phyloP scores from a whole-genome alignment of 2,888 invertebrate species.

The Ormyrus nitidulus region DNA sequence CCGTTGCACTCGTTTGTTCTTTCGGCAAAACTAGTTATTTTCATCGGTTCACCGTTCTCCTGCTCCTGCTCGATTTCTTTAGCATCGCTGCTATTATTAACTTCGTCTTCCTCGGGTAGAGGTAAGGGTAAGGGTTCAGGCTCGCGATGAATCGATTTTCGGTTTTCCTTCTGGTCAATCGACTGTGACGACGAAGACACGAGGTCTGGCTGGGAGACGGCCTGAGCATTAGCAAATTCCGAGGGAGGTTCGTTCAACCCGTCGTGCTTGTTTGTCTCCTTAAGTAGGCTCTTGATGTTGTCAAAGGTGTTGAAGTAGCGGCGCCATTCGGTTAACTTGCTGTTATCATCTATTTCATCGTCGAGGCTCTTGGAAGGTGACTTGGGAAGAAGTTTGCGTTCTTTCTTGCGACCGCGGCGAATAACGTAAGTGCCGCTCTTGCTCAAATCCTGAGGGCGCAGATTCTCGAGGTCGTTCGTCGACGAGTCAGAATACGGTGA shows the following conservation, averaged over 20 bases:
- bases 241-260: constrained; percentile 77
- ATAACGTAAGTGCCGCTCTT: constrained; percentile 88
- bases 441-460: constrained; percentile 76
- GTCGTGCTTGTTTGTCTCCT: constrained; percentile 81
- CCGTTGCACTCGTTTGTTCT: constrained; percentile 66
- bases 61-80: neutral
- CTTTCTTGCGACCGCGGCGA: constrained; percentile 82
- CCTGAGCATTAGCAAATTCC: constrained; percentile 76
- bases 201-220: constrained; percentile 80
- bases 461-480: constrained; percentile 72
- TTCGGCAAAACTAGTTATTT: constrained; percentile 57
- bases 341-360: constrained; percentile 66
- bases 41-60: neutral
- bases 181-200: constrained; percentile 73
- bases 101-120: neutral
- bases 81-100: neutral
- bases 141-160: constrained; percentile 27
- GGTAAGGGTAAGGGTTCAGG: neutral
- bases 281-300: constrained; percentile 84
- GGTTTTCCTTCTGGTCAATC: constrained; percentile 2
- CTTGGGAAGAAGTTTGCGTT: constrained; percentile 81
- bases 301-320: constrained; percentile 87
- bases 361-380: constrained; percentile 77
- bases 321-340: constrained; percentile 66
- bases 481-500: constrained; percentile 84